Conservation (phyloP, 2,113 vertebrate genomes). For the Leptocoma aspasia region DNA sequence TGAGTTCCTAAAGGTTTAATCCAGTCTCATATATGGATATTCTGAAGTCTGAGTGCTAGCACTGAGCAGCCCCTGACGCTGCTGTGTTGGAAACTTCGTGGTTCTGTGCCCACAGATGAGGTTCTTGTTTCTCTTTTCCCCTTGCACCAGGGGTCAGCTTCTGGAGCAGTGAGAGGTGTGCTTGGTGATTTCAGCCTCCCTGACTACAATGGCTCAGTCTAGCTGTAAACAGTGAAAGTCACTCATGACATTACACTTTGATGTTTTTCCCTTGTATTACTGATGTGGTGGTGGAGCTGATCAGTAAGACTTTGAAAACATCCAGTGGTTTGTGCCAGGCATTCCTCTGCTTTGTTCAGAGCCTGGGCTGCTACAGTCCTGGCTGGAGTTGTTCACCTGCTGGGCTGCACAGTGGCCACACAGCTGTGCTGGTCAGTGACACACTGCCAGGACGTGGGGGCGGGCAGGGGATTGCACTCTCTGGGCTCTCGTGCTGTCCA, state of each 20-base stretch:
- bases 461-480: not conserved
- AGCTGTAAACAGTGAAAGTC: not conserved
- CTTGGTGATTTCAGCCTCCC: not conserved
- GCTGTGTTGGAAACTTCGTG: not conserved
- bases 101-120: not conserved
- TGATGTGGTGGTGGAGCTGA: not conserved
- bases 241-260: not conserved
- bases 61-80: not conserved
- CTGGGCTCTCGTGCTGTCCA: not conserved
- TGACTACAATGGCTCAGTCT: not conserved
- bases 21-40: rapidly evolving
- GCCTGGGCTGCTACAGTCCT: not conserved
- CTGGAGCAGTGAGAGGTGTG: not conserved
- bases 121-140: not conserved
- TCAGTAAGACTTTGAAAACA: not conserved
- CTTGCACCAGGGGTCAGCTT: not conserved
- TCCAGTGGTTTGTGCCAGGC: not conserved
- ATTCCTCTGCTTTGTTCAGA: not conserved
- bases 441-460: not conserved
- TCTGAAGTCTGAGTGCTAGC: not conserved
- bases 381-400: not conserved
- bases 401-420: not conserved
- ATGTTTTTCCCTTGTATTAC: not conserved
- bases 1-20: not conserved
- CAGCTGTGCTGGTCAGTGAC: not conserved